A percentile compares a stretch with the other conserved stretches of the same genome.
Evolutionary conservation across 2,888 invertebrate genomes (phyloP).

Genomic region (Stenodema calcarata): DNA sequence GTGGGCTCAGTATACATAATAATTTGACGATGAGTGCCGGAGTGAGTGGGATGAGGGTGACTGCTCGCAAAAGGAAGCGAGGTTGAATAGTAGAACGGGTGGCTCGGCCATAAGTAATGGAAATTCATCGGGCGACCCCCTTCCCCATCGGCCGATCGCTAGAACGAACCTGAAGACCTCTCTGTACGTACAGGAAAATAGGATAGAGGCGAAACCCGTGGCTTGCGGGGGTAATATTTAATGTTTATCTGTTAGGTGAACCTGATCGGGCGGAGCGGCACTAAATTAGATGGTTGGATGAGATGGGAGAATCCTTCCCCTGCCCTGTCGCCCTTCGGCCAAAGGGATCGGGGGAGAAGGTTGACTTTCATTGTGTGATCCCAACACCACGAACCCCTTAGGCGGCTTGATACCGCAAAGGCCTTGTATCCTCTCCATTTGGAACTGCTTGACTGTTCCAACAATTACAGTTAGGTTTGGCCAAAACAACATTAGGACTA

Average conservation of each 20-base stretch:
- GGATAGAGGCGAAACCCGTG: neutral
- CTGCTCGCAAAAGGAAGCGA: neutral
- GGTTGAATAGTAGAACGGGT: neutral
- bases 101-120: slow-evolving; percentile 14
- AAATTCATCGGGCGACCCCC: neutral
- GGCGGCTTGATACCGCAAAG: neutral
- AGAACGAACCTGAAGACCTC: neutral
- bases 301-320: slow-evolving; percentile 24
- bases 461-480: neutral
- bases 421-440: neutral
- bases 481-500: neutral
- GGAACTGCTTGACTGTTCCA: neutral
- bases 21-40: neutral
- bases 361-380: slow-evolving; percentile 29
- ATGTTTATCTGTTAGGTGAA: slow-evolving; percentile 38
- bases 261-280: slow-evolving; percentile 6
- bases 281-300: slow-evolving; percentile 35
- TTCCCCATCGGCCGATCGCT: neutral
- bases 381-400: neutral
- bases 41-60: neutral
- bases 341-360: neutral
- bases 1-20: slow-evolving; percentile 7
- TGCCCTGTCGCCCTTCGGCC: neutral
- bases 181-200: neutral
- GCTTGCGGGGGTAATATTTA: slow-evolving; percentile 22